Conservation (phyloP, 2,888 invertebrate genomes). For the Harmothoe impar region DNA sequence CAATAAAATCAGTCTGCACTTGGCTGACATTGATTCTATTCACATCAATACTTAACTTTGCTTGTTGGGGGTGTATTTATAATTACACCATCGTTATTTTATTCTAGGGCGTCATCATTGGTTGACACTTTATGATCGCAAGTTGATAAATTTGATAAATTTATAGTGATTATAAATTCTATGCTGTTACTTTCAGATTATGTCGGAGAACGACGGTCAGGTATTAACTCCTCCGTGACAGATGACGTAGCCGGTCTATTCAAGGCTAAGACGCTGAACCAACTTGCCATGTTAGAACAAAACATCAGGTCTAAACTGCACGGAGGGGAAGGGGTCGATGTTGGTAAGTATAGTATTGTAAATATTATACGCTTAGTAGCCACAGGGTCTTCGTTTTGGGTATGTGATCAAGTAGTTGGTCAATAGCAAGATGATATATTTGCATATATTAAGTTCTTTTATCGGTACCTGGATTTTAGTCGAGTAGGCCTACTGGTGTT, state of each 20-base stretch:
- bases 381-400: background rate
- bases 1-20: background rate
- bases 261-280: slow-evolving; percentile 94
- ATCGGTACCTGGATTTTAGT: background rate
- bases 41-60: too few relatives aligned
- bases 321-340: slow-evolving; percentile 94
- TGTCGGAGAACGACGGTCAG: slow-evolving; percentile 84
- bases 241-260: slow-evolving; percentile 94
- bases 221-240: slow-evolving; percentile 95
- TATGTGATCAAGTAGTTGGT: too few relatives aligned
- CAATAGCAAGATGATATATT: too few relatives aligned
- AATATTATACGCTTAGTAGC: background rate
- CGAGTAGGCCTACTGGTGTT: too few relatives aligned
- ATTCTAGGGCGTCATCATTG: too few relatives aligned
- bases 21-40: background rate
- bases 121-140: too few relatives aligned
- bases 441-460: too few relatives aligned
- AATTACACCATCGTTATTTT: too few relatives aligned
- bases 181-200: slow-evolving; percentile 71
- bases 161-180: slow-evolving; percentile 55
- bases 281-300: slow-evolving; percentile 91
- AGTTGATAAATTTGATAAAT: too few relatives aligned
- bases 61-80: too few relatives aligned
- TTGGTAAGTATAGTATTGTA: slow-evolving; percentile 84
- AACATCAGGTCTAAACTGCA: slow-evolving; percentile 94